Evolutionary conservation across 2,113 vertebrate species (phyloP).

Genomic region (Empidonax traillii): DNA sequence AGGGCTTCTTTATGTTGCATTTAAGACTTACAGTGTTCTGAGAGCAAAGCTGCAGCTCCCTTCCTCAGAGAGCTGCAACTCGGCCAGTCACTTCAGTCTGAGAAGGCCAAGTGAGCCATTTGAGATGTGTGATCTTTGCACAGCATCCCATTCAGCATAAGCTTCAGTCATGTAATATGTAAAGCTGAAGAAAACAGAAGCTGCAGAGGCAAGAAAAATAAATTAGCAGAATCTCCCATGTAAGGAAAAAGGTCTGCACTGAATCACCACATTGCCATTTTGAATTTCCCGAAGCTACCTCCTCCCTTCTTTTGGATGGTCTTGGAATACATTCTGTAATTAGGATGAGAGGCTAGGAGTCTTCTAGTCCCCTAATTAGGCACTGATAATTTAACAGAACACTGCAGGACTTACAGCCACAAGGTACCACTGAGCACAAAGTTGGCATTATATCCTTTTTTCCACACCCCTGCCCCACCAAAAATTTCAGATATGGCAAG

Average conservation of each 20-base stretch:
- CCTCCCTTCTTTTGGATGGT: background rate
- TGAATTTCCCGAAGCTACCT: background rate
- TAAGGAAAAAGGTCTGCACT: background rate
- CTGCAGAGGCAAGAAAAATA: constrained; percentile 1
- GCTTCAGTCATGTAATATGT: background rate
- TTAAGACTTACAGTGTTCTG: background rate
- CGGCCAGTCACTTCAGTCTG: background rate
- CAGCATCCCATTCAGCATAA: background rate
- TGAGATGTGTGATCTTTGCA: background rate
- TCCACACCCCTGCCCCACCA: constrained; percentile 42
- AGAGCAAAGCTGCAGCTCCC: background rate
- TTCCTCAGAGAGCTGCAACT: background rate
- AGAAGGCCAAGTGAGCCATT: background rate
- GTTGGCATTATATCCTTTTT: background rate
- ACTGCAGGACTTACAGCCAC: background rate
- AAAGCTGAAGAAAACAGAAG: background rate
- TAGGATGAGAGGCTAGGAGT: background rate
- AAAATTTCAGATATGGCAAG: constrained; percentile 55
- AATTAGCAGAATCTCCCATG: background rate
- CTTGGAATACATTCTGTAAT: background rate
- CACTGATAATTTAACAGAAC: background rate
- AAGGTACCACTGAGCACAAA: constrained; percentile 6
- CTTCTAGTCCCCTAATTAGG: background rate
- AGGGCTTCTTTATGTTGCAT: background rate
- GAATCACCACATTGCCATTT: background rate